Evolutionary conservation across 2,797 vertebrate genomes (phyloP), one percentile per base, ranked within the genome.

Genomic region (Sphaeramia orbicularis): DNA sequence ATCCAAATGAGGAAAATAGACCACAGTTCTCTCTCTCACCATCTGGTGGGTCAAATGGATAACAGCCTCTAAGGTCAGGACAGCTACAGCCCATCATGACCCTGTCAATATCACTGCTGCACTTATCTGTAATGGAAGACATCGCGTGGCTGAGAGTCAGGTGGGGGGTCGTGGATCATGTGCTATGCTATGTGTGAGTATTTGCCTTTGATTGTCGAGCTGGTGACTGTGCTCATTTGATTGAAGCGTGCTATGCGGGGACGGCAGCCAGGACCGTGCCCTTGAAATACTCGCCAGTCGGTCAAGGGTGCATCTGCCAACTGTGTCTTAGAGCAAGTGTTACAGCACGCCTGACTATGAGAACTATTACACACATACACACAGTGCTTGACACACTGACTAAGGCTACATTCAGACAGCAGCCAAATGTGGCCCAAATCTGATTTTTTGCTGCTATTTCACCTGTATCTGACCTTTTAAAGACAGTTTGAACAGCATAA

Each of bases 81-180:
- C 66, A 45, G 69, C 65, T 38, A 15, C 11, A 60, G 40, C 78
- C 68, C 68, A 41, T 56, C 30, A 9, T 81, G 87, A 92, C 85
- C 83, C 61, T 48, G 79, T 82, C 88, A 77, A 85, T 89, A 86
- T 54, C 62, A 27, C 52, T 16, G 65, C 76, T 72, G 81, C 90
- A 86, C 87, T 91, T 87, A 85, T 82, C 66, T 84, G 89, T 85
- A 91, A 90, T 69, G 64, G 74, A 87, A 87, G 87, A 89, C 79
- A 78, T 64, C 57, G 71, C 43, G 71, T 44, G 62, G 49, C 50
- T 36, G 61, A 63, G 32, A 54, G 80, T 77, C 18, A 15, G 64
- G 65, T 36, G 59, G 38, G 76, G 64, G 59, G 58, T 56, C 21
- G 10, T 10, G 45, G 50, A 15, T 1, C 0, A 32, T 12, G 65